phyloP scores from a whole-genome alignment of 2,113 vertebrate species.

The Terrapene triunguis region DNA sequence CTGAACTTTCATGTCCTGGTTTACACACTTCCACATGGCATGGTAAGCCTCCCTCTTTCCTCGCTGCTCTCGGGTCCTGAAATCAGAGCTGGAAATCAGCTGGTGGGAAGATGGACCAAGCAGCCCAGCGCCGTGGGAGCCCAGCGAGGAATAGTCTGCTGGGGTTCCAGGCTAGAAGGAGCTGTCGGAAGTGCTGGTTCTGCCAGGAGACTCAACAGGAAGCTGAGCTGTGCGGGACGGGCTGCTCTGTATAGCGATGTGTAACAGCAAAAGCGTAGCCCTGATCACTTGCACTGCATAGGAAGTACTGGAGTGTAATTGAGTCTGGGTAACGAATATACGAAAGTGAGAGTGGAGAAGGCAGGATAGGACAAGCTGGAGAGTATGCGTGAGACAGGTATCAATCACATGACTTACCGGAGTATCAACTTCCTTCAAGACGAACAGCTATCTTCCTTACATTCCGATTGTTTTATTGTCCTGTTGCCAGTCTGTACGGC shows the following conservation, averaged over 20 bases:
- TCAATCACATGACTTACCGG: fast-evolving
- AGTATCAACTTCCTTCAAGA: not conserved
- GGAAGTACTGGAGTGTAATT: not conserved
- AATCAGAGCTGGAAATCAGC: not conserved
- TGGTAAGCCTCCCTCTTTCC: not conserved
- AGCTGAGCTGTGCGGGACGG: not conserved
- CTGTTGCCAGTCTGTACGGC: not conserved
- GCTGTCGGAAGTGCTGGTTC: fast-evolving
- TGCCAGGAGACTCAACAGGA: not conserved
- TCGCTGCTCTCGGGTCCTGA: not conserved
- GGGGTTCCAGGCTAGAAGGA: not conserved
- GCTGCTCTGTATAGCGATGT: not conserved
- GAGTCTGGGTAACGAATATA: not conserved
- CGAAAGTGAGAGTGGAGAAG: not conserved
- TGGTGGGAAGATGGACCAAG: not conserved
- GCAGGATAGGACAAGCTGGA: not conserved
- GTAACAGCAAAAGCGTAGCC: not conserved
- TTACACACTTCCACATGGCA: not conserved
- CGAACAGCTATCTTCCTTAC: conserved; percentile 15
- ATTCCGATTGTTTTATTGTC: not conserved
- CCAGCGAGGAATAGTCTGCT: not conserved
- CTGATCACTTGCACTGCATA: fast-evolving
- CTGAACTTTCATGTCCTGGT: not conserved
- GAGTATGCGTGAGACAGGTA: not conserved
- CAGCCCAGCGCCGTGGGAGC: not conserved